These are phyloP conservation scores for Momotus momota DNA, from an alignment of 2,797 vertebrate genomes.

Conservation along the genomic window DNA sequence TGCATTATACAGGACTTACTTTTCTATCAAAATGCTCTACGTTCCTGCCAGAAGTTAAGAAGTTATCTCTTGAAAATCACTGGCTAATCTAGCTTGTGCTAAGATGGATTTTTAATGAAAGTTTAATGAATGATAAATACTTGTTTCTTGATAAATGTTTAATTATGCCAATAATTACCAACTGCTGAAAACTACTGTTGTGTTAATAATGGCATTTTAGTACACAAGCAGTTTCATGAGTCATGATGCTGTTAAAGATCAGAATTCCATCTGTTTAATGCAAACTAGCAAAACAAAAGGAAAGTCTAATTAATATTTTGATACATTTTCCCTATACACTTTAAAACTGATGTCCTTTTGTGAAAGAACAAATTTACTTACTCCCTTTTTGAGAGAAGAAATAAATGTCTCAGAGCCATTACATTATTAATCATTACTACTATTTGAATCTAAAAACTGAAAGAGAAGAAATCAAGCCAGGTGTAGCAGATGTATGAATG, in stretches of 20 bases:
- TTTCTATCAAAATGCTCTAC: slow-evolving; percentile 50
- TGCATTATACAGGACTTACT: slow-evolving; percentile 27
- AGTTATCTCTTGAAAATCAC: slow-evolving; percentile 81
- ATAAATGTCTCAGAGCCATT: slow-evolving; percentile 37
- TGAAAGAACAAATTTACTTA: slow-evolving; percentile 42
- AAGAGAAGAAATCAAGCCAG: slow-evolving; percentile 22
- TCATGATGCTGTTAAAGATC: slow-evolving; percentile 82
- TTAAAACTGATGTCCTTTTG: slow-evolving; percentile 70
- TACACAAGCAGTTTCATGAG: slow-evolving; percentile 82
- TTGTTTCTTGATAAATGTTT: slow-evolving; percentile 88
- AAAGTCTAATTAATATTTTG: slow-evolving; percentile 84
- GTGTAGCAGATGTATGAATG: neutral
- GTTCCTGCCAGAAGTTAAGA: slow-evolving; percentile 77
- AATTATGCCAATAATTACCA: slow-evolving; percentile 91
- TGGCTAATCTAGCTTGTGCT: slow-evolving; percentile 81
- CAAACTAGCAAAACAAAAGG: slow-evolving; percentile 83
- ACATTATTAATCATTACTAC: slow-evolving; percentile 46
- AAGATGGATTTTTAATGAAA: slow-evolving; percentile 87
- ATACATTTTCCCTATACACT: slow-evolving; percentile 77
- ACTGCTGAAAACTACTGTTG: slow-evolving; percentile 89
- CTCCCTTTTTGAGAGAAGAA: slow-evolving; percentile 48
- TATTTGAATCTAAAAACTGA: slow-evolving; percentile 37
- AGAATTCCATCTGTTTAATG: slow-evolving; percentile 83
- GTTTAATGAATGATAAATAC: slow-evolving; percentile 90
- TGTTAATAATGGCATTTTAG: slow-evolving; percentile 87